phyloP scores from a whole-genome alignment of 2,113 vertebrate species.

The Neogale vison region DNA sequence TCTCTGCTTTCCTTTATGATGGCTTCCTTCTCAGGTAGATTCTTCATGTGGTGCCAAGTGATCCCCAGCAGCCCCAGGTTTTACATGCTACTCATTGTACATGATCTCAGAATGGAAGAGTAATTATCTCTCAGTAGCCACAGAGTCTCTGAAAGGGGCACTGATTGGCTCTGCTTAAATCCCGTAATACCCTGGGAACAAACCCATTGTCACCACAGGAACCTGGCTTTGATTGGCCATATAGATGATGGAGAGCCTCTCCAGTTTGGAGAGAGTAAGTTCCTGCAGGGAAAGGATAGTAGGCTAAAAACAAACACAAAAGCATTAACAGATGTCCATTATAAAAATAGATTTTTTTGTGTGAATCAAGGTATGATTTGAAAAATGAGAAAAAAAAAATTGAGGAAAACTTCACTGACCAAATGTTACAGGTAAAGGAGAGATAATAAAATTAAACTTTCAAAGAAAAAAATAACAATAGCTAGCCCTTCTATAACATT shows the following conservation, averaged over 20 bases:
- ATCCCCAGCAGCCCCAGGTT: not conserved
- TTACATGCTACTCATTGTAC: not conserved
- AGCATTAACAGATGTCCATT: not conserved
- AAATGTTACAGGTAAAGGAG: not conserved
- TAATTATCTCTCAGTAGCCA: not conserved
- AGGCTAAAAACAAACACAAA: slow-evolving; percentile 13
- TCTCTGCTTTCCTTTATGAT: not conserved
- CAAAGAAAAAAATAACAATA: not conserved
- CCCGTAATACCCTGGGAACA: not conserved
- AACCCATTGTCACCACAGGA: not conserved
- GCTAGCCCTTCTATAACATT: not conserved
- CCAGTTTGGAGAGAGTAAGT: not conserved
- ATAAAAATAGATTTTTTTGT: not conserved
- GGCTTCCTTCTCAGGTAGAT: not conserved
- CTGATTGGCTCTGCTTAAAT: not conserved
- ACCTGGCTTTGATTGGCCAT: not conserved
- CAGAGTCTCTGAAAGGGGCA: not conserved
- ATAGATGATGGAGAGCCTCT: not conserved
- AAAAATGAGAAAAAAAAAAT: not conserved
- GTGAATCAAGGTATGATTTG: not conserved
- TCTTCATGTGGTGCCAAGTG: not conserved
- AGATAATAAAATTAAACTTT: not conserved
- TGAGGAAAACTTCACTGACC: not conserved
- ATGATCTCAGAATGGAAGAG: not conserved
- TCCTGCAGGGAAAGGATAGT: not conserved